phyloP scores from a whole-genome alignment of 2,888 invertebrate species.

The Polydrusus pterygomalis region DNA sequence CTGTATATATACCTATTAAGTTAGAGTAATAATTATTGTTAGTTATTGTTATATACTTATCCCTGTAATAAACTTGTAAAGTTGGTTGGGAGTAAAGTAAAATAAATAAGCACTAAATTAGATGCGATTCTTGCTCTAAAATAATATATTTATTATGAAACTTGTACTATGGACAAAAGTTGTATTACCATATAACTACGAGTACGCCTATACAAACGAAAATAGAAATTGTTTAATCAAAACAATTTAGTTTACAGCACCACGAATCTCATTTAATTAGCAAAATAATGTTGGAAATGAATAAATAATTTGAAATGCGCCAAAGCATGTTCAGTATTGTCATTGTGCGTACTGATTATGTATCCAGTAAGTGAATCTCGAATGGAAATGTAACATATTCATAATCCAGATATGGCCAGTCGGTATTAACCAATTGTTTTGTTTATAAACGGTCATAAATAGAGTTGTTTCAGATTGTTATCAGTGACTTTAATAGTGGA shows the following conservation, averaged over 20 bases:
- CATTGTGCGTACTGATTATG: neutral
- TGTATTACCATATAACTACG: no score
- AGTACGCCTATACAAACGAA: neutral
- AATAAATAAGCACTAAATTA: no score
- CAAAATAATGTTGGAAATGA: neutral
- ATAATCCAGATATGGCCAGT: slow-evolving; percentile 2
- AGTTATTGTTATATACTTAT: no score
- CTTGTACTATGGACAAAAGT: no score
- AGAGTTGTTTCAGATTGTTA: neutral
- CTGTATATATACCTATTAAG: no score
- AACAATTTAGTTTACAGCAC: neutral
- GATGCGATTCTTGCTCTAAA: no score
- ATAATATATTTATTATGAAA: no score
- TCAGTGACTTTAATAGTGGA: neutral
- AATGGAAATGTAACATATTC: slow-evolving; percentile 6
- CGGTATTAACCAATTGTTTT: neutral
- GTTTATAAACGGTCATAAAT: neutral
- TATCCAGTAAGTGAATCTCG: slow-evolving; percentile 11
- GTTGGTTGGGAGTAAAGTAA: no score
- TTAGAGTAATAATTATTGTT: no score
- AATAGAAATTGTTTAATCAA: neutral
- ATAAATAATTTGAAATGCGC: neutral
- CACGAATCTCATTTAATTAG: neutral
- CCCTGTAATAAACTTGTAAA: no score
- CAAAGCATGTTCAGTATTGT: neutral